Evolutionary conservation across 1,140 invertebrate species (phyloP).

Genomic region (Arion vulgaris): DNA sequence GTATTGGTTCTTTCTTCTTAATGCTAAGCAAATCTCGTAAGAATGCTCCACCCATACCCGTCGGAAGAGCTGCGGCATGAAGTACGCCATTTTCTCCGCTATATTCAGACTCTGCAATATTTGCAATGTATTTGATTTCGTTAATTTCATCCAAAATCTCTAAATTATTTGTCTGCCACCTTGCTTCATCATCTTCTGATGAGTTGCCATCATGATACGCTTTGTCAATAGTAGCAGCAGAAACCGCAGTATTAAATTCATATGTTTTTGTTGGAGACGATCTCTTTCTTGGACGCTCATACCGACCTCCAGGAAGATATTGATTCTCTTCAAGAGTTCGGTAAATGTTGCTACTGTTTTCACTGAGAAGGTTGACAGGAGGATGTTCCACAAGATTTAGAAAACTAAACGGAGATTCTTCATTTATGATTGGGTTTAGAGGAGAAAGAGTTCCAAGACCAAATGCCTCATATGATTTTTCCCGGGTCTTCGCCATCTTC

Average conservation of each 20-base stretch:
- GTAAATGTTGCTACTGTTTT: not conserved
- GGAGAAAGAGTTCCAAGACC: not conserved
- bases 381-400: not conserved
- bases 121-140: not conserved
- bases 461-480: not conserved
- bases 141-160: not conserved
- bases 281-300: too few species aligned
- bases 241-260: not conserved
- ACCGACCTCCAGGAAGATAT: not conserved
- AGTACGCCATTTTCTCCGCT: not conserved
- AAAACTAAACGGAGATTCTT: not conserved
- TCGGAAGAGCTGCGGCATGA: not conserved
- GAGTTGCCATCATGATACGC: not conserved
- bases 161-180: not conserved
- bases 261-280: not conserved
- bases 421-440: not conserved
- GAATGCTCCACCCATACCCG: not conserved
- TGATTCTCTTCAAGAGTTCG: not conserved
- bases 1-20: not conserved
- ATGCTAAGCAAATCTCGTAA: not conserved
- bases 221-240: not conserved
- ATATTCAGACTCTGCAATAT: slow-evolving; percentile 1
- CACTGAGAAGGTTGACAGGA: not conserved
- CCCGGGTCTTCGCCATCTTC: not conserved
- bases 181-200: not conserved